These are phyloP conservation scores for Alcedo quadribrachys DNA, from an alignment of 2,797 vertebrate species.

Conservation along the genomic window DNA sequence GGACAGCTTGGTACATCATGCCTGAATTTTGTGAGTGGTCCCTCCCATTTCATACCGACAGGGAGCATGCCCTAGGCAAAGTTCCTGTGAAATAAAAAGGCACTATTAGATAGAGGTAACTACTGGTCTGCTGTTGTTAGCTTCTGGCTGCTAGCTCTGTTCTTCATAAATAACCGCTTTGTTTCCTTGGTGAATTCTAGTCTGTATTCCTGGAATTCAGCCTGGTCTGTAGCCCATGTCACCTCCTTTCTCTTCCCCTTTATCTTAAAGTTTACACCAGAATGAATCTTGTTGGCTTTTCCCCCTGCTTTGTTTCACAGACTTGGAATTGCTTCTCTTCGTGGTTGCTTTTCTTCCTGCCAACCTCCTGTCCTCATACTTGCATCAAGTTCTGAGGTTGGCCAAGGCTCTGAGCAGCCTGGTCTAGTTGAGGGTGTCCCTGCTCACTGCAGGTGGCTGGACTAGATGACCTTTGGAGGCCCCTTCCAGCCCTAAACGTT, in stretches of 20 bases:
- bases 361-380: not conserved
- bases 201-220: not conserved
- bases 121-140: not conserved
- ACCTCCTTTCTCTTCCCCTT: not conserved
- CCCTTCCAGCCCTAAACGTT: no score
- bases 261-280: not conserved
- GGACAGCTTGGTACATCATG: not conserved
- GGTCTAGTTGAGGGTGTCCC: no score
- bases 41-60: not conserved
- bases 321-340: not conserved
- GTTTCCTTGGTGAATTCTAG: not conserved
- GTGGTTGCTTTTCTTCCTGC: not conserved
- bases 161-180: not conserved
- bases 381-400: not conserved
- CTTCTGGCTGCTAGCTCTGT: not conserved
- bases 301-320: not conserved
- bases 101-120: not conserved
- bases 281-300: not conserved
- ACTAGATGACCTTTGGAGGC: no score
- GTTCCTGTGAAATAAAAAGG: not conserved
- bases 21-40: not conserved
- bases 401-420: no score
- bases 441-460: no score
- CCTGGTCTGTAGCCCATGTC: not conserved
- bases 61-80: not conserved